A percentile compares a stretch with the other conserved stretches of the same genome.
Conservation (phyloP, 2,888 invertebrate genomes). For the Xestoiulus laeticollis region DNA sequence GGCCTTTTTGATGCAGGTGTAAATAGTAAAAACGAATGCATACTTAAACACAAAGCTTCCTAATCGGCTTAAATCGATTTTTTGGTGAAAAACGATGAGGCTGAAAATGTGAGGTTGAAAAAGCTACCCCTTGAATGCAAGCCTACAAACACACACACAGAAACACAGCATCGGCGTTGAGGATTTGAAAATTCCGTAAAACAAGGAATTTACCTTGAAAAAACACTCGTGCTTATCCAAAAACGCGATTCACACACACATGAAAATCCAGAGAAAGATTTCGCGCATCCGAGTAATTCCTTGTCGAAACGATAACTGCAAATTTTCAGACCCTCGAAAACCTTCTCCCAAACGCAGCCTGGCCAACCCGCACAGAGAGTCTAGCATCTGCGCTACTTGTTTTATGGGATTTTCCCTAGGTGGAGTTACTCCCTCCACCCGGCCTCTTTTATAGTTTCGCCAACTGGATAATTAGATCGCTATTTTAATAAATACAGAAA, state of each 20-base stretch:
- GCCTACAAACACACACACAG: not conserved
- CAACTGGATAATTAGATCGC: not conserved
- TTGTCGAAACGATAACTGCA: not conserved
- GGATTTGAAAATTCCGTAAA: not conserved
- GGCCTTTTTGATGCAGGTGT: not conserved
- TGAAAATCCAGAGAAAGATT: not conserved
- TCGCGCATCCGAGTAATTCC: not conserved
- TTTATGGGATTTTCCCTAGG: not conserved
- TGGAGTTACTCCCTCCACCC: not conserved
- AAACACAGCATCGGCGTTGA: not conserved
- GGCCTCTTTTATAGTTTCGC: not conserved
- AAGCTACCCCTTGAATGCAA: slow-evolving; percentile 11
- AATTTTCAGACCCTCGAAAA: slow-evolving; percentile 3
- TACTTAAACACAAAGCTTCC: not conserved
- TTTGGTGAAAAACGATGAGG: not conserved
- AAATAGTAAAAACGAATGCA: not conserved
- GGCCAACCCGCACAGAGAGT: not conserved
- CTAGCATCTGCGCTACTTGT: not conserved
- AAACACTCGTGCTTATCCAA: not conserved
- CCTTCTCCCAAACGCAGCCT: slow-evolving; percentile 6
- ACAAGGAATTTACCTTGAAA: not conserved
- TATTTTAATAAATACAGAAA: not conserved
- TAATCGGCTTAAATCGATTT: not conserved
- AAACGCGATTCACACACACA: slow-evolving; percentile 10
- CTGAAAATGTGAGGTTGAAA: not conserved